Evolutionary conservation across 2,113 vertebrate genomes (phyloP), one percentile per base, ranked within the genome.

Genomic region (Oreotrochilus melanogaster): DNA sequence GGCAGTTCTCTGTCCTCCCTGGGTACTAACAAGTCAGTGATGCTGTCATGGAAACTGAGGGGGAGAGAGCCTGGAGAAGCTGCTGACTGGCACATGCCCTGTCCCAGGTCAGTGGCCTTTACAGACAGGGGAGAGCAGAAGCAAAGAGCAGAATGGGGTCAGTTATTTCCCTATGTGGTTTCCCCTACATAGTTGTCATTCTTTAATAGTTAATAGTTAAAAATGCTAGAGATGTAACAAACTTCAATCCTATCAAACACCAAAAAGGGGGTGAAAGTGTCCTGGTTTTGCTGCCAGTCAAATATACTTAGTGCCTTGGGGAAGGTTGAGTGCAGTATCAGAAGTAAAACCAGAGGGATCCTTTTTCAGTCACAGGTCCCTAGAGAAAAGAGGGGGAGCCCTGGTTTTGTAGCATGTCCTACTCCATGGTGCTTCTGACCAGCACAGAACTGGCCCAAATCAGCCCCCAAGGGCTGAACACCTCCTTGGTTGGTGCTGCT

Each of bases 21-120:
- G 0, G 0, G n/a, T 18, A 25, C 12, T 6, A 82, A 57, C 72
- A 69, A 85, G 37, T 70, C 86, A 79, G 53, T 22, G 14, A 22
- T 4, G 71, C 89, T 89, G 94, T n/a, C 95, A 97, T 91, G 88
- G 95, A 85, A 97, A 95, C 83, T 0, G 0, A 51, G 50, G 37
- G 56, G 19, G 42, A 71, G 78, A 25, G 30, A 35, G 74, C 33
- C 35, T 60, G 61, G 39, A 79, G 64, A 74, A 94, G 92, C 72
- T 78, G 85, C 85, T 94, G 92, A 86, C 56, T 62, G 65, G 89
- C 74, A 67, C 33, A 76, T 42, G 72, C 37, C 22, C 18, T 14
- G 7, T 31, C 47, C 74, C 81, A 54, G 83, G 51, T 88, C 69
- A 11, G 58, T 24, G 42, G 57, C 72, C 27, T 43, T 86, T 47